A percentile compares a stretch with the other conserved stretches of the same genome.
phyloP scores from a whole-genome alignment of 2,797 vertebrate species.

The Taenioides sp. region DNA sequence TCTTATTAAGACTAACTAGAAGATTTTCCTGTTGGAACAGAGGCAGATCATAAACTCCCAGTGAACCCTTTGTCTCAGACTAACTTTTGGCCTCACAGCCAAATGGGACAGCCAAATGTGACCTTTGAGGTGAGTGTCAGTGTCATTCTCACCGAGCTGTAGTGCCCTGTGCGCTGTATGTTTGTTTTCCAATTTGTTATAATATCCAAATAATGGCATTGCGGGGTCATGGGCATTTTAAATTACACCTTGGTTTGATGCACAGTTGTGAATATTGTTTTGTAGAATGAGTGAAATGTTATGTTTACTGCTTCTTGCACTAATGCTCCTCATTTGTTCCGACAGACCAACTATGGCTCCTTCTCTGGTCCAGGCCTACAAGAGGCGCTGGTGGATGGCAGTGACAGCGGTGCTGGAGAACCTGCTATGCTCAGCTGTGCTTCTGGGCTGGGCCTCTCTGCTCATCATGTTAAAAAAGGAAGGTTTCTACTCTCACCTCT shows the following conservation, averaged over 20 bases:
- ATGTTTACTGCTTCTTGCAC: background rate
- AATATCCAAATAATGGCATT: constrained; percentile 28
- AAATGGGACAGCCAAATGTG: constrained; percentile 20
- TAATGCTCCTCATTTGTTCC: background rate
- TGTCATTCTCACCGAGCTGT: constrained; percentile 1
- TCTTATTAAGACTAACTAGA: constrained; percentile 35
- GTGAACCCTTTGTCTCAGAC: background rate
- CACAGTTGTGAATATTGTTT: background rate
- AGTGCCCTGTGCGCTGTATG: background rate
- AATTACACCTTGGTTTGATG: background rate
- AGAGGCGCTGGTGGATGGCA: constrained; percentile 92
- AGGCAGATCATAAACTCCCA: constrained; percentile 16
- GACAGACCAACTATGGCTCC: constrained; percentile 76
- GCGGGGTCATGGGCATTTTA: background rate
- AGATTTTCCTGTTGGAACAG: constrained; percentile 32
- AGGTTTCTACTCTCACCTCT: constrained; percentile 89
- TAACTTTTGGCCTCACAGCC: background rate
- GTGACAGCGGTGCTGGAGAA: constrained; percentile 86
- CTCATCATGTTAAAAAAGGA: constrained; percentile 90
- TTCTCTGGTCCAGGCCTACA: constrained; percentile 80
- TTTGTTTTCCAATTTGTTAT: constrained; percentile 1
- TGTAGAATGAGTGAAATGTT: background rate
- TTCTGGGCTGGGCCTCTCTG: constrained; percentile 90
- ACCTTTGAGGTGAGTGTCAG: background rate
- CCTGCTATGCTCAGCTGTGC: constrained; percentile 87